Evolutionary conservation across 2,888 invertebrate species (phyloP).

Genomic region (Baronia brevicornis): DNA sequence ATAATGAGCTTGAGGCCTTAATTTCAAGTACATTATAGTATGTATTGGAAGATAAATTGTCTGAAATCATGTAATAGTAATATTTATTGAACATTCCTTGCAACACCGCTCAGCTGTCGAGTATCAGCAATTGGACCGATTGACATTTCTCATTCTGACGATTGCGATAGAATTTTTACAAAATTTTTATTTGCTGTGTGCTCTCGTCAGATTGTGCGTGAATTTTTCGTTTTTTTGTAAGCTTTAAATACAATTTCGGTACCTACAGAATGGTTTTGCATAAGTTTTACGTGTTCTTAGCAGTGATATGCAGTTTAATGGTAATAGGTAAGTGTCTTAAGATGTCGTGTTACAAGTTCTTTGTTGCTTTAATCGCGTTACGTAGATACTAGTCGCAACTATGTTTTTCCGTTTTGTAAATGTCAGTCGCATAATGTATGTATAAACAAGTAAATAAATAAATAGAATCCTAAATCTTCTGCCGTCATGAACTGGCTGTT

Average conservation of each 20-base stretch:
- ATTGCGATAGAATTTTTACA: constrained; percentile 31
- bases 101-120: constrained; percentile 43
- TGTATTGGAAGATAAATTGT: too few relatives aligned
- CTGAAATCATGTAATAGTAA: too few relatives aligned
- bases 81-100: constrained; percentile 19
- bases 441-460: too few relatives aligned
- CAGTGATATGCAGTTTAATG: constrained; percentile 44
- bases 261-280: constrained; percentile 42
- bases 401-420: constrained; percentile 13
- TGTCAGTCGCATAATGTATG: constrained; percentile 17
- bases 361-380: constrained; percentile 31
- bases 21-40: too few relatives aligned
- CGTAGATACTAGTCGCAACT: constrained; percentile 19
- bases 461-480: constrained; percentile 19
- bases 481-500: constrained; percentile 27
- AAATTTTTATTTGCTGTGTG: constrained; percentile 38
- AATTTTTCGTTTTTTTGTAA: constrained; percentile 10
- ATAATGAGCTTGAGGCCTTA: too few relatives aligned
- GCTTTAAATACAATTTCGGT: constrained; percentile 8
- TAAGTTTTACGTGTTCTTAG: constrained; percentile 45
- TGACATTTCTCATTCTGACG: constrained; percentile 35
- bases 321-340: constrained; percentile 53
- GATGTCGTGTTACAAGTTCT: constrained; percentile 29
- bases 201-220: constrained; percentile 35
- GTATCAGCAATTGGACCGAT: constrained; percentile 12